Conservation (phyloP, 2,113 vertebrate genomes). For the Gallinago media region DNA sequence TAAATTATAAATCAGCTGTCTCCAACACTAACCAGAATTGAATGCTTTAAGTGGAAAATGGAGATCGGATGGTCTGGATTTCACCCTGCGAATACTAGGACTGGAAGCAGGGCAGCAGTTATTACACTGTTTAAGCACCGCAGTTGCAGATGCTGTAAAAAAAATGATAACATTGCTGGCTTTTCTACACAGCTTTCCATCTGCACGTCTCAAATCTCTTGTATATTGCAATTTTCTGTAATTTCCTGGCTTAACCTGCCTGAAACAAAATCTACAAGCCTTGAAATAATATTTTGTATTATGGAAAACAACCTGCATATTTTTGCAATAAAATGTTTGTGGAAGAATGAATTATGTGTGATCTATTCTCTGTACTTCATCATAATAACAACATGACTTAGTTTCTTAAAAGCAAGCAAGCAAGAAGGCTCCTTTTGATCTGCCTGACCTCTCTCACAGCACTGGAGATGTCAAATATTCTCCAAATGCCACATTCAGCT, state of each 20-base stretch:
- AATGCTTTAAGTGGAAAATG: not conserved
- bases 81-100: not conserved
- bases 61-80: not conserved
- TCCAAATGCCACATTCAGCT: conserved; percentile 22
- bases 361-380: not conserved
- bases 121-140: not conserved
- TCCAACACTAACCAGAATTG: not conserved
- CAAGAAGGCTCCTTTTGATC: conserved; percentile 7
- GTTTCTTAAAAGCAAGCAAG: conserved; percentile 26
- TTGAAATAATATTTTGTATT: conserved; percentile 16
- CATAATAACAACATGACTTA: conserved; percentile 22
- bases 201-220: conserved; percentile 22
- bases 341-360: conserved; percentile 1
- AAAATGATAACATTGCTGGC: not conserved
- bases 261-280: conserved; percentile 8
- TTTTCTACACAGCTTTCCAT: conserved; percentile 12
- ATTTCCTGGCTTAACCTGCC: conserved; percentile 24
- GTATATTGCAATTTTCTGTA: conserved; percentile 36
- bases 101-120: not conserved
- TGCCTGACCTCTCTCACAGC: conserved; percentile 4
- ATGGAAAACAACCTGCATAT: not conserved
- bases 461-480: conserved; percentile 2
- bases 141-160: conserved; percentile 7
- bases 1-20: not conserved
- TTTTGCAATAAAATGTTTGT: conserved; percentile 38